Conservation (phyloP, 2,113 vertebrate genomes). For the Seriola quinqueradiata region DNA sequence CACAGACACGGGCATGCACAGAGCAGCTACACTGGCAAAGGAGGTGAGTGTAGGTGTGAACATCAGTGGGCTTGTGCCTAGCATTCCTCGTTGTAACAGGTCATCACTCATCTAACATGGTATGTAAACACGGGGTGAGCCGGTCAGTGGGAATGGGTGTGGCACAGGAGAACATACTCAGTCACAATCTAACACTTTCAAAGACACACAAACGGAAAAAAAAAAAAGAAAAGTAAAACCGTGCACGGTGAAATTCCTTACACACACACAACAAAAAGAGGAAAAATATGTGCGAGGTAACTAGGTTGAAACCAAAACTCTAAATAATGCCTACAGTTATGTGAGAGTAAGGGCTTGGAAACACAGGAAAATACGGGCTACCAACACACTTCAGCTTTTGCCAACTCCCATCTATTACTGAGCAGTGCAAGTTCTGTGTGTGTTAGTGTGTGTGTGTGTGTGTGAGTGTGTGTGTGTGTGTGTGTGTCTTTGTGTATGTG, state of each 20-base stretch:
- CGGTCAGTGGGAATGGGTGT: slow-evolving; percentile 63
- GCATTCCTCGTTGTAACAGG: slow-evolving; percentile 69
- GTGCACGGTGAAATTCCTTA: not conserved
- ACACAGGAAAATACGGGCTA: not conserved
- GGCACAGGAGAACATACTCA: slow-evolving; percentile 43
- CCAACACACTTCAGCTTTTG: slow-evolving; percentile 42
- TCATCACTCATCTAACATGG: slow-evolving; percentile 72
- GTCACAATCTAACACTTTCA: slow-evolving; percentile 40
- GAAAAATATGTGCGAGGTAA: not conserved
- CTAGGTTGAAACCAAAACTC: slow-evolving; percentile 9
- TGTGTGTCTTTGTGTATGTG: slow-evolving; percentile 31
- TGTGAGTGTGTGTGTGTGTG: slow-evolving; percentile 18
- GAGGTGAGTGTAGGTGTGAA: slow-evolving; percentile 40
- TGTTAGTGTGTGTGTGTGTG: no score
- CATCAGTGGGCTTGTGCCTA: slow-evolving; percentile 59
- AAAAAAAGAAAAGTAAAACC: not conserved
- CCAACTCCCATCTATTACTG: slow-evolving; percentile 41
- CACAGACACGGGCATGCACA: not conserved
- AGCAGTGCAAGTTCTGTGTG: slow-evolving; percentile 28
- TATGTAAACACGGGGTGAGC: slow-evolving; percentile 74
- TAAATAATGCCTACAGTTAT: slow-evolving; percentile 3
- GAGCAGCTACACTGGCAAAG: slow-evolving; percentile 24
- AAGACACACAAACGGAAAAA: not conserved
- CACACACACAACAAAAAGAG: not conserved
- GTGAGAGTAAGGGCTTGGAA: slow-evolving; percentile 13